Evolutionary conservation across 2,797 vertebrate species (phyloP).

Genomic region (Chelon labrosus): DNA sequence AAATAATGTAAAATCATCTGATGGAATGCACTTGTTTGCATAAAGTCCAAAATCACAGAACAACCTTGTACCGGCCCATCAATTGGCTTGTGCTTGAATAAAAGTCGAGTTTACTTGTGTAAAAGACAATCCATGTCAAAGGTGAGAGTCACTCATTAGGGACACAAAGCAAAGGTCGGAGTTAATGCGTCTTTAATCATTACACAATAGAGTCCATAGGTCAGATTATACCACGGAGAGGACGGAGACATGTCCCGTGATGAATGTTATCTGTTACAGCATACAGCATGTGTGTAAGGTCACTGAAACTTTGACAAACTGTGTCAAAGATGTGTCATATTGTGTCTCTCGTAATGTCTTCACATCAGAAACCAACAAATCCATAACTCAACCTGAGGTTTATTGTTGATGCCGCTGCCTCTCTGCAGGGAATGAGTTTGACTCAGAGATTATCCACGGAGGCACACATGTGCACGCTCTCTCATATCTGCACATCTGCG

Average conservation of each 20-base stretch:
- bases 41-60: background rate
- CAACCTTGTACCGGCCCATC: background rate
- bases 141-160: constrained; percentile 12
- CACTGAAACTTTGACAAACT: constrained; percentile 11
- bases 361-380: background rate
- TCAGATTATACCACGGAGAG: constrained; percentile 26
- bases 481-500: background rate
- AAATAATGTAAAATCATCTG: background rate
- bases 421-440: constrained; percentile 14
- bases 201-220: constrained; percentile 20
- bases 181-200: constrained; percentile 16
- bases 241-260: constrained; percentile 29
- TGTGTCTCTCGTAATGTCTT: constrained; percentile 17
- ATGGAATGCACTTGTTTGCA: background rate
- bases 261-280: constrained; percentile 15
- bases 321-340: constrained; percentile 19
- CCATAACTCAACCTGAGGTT: constrained; percentile 10
- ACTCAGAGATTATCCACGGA: background rate
- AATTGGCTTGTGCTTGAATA: background rate
- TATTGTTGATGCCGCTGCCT: constrained; percentile 8
- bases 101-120: background rate
- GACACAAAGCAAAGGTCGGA: constrained; percentile 32
- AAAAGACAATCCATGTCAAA: constrained; percentile 21
- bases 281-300: background rate
- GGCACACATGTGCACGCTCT: background rate